These are phyloP conservation scores for Periophthalmus magnuspinnatus DNA, from an alignment of 2,797 vertebrate genomes.

Conservation along the genomic window DNA sequence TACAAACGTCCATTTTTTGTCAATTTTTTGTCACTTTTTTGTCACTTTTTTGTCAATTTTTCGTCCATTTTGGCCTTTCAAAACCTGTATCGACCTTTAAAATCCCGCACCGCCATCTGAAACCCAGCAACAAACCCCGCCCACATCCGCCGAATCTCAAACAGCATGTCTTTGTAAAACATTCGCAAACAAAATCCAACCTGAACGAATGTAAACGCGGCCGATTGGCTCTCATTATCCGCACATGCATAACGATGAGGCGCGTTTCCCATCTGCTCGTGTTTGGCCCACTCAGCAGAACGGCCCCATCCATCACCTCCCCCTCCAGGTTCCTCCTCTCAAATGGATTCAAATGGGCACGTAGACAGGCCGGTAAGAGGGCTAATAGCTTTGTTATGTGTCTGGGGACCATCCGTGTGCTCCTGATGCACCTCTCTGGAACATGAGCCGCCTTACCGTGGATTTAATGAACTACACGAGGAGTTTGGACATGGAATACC, in stretches of 20 bases:
- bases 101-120: not conserved
- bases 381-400: slow-evolving; percentile 65
- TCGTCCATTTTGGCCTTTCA: too few species aligned
- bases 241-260: slow-evolving; percentile 45
- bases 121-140: not conserved
- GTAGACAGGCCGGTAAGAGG: slow-evolving; percentile 61
- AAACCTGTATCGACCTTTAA: too few species aligned
- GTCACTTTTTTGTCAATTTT: too few species aligned
- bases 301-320: slow-evolving; percentile 46
- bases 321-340: slow-evolving; percentile 49
- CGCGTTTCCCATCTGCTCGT: slow-evolving; percentile 40
- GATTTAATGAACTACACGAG: slow-evolving; percentile 48
- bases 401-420: slow-evolving; percentile 34
- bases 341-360: slow-evolving; percentile 74
- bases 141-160: not conserved
- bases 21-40: too few species aligned
- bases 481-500: slow-evolving; percentile 13
- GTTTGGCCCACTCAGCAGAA: slow-evolving; percentile 63
- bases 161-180: not conserved
- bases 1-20: too few species aligned
- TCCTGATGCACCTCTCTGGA: slow-evolving; percentile 44
- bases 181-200: not conserved
- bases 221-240: slow-evolving; percentile 17
- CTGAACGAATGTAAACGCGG: not conserved
- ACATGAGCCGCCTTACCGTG: slow-evolving; percentile 41